phyloP scores from a whole-genome alignment of 2,797 vertebrate species.

The Champsocephalus gunnari region DNA sequence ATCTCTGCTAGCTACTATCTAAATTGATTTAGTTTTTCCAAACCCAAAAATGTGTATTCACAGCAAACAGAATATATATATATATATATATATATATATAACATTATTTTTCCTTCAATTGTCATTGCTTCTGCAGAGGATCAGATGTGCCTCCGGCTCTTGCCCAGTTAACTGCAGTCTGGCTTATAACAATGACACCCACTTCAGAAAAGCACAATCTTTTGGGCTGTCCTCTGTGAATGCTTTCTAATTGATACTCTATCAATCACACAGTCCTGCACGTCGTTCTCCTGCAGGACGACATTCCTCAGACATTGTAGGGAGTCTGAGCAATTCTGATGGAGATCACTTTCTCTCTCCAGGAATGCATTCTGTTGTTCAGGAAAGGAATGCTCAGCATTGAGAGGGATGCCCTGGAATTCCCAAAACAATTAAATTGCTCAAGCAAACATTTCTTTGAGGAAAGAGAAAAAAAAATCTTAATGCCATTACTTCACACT shows the following conservation, averaged over 20 bases:
- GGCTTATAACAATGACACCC: conserved; percentile 64
- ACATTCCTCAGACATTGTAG: conserved; percentile 78
- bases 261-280: conserved; percentile 75
- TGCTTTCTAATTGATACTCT: conserved; percentile 69
- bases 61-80: conserved; percentile 3
- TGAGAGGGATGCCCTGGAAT: conserved; percentile 72
- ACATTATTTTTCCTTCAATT: conserved; percentile 2
- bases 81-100: conserved; percentile 20
- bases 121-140: conserved; percentile 9
- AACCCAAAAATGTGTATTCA: conserved; percentile 8
- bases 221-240: conserved; percentile 50
- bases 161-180: conserved; percentile 39
- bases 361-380: conserved; percentile 79
- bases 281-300: conserved; percentile 59
- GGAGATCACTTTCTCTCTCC: conserved; percentile 78
- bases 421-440: conserved; percentile 77
- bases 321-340: conserved; percentile 75
- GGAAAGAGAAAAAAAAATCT: conserved; percentile 35
- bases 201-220: conserved; percentile 36
- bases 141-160: conserved; percentile 3
- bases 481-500: conserved; percentile 71
- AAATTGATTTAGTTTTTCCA: neutral
- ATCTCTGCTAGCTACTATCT: conserved; percentile 1
- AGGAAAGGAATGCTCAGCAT: conserved; percentile 74
- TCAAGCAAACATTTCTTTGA: conserved; percentile 74